Conservation (phyloP, 2,797 vertebrate genomes). For the Hirundo rustica region DNA sequence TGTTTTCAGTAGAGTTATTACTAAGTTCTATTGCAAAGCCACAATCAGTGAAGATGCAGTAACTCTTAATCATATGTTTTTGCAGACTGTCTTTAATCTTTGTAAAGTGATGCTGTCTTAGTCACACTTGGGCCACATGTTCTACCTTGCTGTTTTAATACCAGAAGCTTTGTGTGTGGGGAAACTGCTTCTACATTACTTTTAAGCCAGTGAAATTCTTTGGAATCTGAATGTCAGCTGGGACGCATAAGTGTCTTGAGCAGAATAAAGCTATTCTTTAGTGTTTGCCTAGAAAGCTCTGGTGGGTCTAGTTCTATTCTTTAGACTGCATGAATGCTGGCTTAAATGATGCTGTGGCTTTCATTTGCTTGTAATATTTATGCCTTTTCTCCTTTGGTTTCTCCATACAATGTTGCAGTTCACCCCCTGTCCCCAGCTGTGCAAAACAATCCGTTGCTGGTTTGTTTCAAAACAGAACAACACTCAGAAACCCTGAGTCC, state of each 20-base stretch:
- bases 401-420: not conserved
- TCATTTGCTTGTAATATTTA: not conserved
- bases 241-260: not conserved
- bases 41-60: not conserved
- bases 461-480: not conserved
- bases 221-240: not conserved
- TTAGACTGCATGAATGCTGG: not conserved
- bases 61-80: not conserved
- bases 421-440: not conserved
- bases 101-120: not conserved
- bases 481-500: not conserved
- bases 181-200: not conserved
- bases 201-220: not conserved
- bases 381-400: not conserved
- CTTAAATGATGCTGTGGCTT: not conserved
- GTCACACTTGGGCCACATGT: not conserved
- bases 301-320: not conserved
- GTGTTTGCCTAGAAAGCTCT: not conserved
- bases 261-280: not conserved
- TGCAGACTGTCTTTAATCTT: not conserved
- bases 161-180: not conserved
- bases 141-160: not conserved
- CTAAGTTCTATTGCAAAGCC: not conserved
- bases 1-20: not conserved
- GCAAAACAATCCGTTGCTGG: not conserved